Base-by-base conservation (phyloP, 2,888 invertebrate genomes). In the Napeogenes inachia region DNA sequence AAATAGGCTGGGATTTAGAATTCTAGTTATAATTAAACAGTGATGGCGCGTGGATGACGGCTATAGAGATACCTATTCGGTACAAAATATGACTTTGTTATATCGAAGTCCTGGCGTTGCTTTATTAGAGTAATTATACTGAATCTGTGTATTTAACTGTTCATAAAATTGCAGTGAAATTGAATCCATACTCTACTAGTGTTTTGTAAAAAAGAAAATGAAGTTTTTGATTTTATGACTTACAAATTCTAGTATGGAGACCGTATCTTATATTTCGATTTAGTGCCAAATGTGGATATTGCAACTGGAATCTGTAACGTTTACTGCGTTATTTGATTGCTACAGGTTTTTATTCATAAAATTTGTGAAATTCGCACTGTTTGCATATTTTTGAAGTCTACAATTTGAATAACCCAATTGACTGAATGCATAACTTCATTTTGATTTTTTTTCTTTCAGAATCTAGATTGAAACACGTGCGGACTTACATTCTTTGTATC, bases 401-500 rank as follows among this genome's bases (percentile, higher is more conserved):
- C 80, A 75, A 77, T 61, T 81, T 73, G 70, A 81, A 76, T 88
- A 88, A 88, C 87, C 87, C 87, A 84, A 75, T 78, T 84, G 71
- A 64, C 67, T 71, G 71, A 71, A 75, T 78, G 75, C 77, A 77
- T 80, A 90, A 90, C 89, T 89, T 89, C 79, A 85, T 87, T 87
- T 89, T 58, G 80, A 35, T 78, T 89, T 90, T 81, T 89, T 87
- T 87, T 89, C 87, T 89, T 88, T 82, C 85, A 88, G 87, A 72
- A 67, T 65, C 68, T 63, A 70, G 70, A 71, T 70, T 69, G 75
- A 75, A 71, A 70, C 68, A 57, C 63, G 68, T 71, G 75, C 60
- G 74, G 77, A 70, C 70, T 67, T 62, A 75, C 61, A 66, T 66
- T 73, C 72, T 73, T 72, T 66, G 70, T 75, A 75, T 74, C 71